Evolutionary conservation across 2,797 vertebrate genomes (phyloP), one percentile per base, ranked within the genome.

Genomic region (Fundulus diaphanus): DNA sequence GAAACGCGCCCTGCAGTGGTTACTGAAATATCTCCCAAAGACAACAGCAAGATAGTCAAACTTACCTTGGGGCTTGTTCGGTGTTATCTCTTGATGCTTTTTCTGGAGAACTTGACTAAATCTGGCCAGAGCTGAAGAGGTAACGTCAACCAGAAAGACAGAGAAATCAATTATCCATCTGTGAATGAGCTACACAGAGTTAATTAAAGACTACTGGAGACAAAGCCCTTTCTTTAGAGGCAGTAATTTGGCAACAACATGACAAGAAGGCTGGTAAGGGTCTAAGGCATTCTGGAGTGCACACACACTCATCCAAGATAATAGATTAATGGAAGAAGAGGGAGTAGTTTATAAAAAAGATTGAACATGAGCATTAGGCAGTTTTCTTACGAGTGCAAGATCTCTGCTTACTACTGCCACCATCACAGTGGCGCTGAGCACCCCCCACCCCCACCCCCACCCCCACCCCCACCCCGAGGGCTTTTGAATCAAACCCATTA

Each of bases 401-500:
- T 88, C 78, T 88, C 80, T 80, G 79, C 78, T 79, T 79, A 90
- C 85, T 87, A 84, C 76, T 79, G 82, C 87, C 88, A 87, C 89
- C 87, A 88, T 91, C 86, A 90, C 88, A 89, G 83, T 82, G 80
- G 88, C 74, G 71, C 76, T 81, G 87, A 88, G 90, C 80, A 82
- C 82, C 35, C n/a, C n/a, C n/a, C n/a, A n/a, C n/a, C n/a, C n/a
- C n/a, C n/a, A 77, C 90, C 86, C 80, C 73, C n/a, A n/a, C n/a
- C n/a, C n/a, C n/a, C n/a, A n/a, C n/a, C n/a, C n/a, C n/a, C n/a
- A 77, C 90, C 86, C 80, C 73, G 48, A 86, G 63, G 92, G 85
- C 82, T 85, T 87, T 83, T 82, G 85, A 92, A 88, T 92, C 91
- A 92, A 91, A 90, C 88, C 90, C 90, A 93, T 93, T 92, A 92